Percentiles rank a stretch among this genome's conserved stretches.
phyloP scores from a whole-genome alignment of 92 coral and sea anemone species.

The Heliopora coerulea region DNA sequence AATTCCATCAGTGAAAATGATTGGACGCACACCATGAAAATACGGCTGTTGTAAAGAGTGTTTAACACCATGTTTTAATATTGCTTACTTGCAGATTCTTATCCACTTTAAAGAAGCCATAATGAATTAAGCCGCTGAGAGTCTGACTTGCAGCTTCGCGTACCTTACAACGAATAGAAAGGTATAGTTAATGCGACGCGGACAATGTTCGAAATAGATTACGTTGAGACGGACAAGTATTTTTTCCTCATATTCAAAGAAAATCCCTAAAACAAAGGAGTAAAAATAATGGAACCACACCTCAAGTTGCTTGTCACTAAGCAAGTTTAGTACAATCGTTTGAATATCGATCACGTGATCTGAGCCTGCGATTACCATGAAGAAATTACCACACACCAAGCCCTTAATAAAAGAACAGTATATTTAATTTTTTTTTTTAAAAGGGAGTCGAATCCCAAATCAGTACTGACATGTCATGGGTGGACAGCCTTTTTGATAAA shows the following conservation, averaged over 20 bases:
- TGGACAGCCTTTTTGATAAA: too few species aligned
- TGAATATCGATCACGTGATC: slow-evolving; percentile 65
- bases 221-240: too few species aligned
- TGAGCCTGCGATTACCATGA: slow-evolving; percentile 65
- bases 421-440: too few species aligned
- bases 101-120: slow-evolving; percentile 79
- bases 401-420: slow-evolving; percentile 43
- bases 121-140: slow-evolving; percentile 88
- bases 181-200: background rate
- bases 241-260: too few species aligned
- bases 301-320: slow-evolving; percentile 91
- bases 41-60: too few species aligned
- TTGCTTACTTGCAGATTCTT: slow-evolving; percentile 69
- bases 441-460: too few species aligned
- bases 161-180: slow-evolving; percentile 55
- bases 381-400: slow-evolving; percentile 87
- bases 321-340: slow-evolving; percentile 67
- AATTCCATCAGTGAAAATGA: too few species aligned
- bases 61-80: too few species aligned
- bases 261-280: too few species aligned
- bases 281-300: slow-evolving; percentile 40
- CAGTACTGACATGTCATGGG: too few species aligned
- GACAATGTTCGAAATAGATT: too few species aligned
- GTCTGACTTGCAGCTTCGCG: slow-evolving; percentile 95
- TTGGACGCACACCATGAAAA: too few species aligned